A percentile compares a stretch with the other conserved stretches of the same genome.
Conservation (phyloP, 2,888 invertebrate genomes). For the Sarcophaga subvicina region DNA sequence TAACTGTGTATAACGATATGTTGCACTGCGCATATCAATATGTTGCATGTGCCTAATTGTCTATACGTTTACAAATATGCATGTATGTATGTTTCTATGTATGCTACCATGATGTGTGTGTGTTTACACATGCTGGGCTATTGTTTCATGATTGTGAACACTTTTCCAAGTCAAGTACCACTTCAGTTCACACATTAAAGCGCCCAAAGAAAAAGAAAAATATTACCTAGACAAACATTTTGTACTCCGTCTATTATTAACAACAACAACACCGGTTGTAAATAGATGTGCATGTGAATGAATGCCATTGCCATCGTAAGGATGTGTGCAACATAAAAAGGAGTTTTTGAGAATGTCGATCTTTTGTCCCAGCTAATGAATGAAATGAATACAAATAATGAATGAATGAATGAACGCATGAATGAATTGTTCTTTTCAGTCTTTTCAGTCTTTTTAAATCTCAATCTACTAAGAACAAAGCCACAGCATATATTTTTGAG, state of each 20-base stretch:
- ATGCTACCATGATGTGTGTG: constrained; percentile 39
- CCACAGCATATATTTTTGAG: background rate
- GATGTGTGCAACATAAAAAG: constrained; percentile 29
- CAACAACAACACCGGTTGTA: background rate
- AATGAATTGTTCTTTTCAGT: constrained; percentile 8
- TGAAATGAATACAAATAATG: constrained; percentile 49
- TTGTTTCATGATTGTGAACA: constrained; percentile 25
- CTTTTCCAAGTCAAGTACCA: constrained; percentile 64
- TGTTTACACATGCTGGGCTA: constrained; percentile 56
- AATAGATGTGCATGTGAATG: constrained; percentile 27
- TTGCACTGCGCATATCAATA: constrained; percentile 3
- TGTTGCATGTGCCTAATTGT: constrained; percentile 4
- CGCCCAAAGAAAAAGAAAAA: background rate
- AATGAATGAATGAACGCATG: constrained; percentile 30
- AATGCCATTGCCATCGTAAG: constrained; percentile 34
- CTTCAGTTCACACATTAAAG: constrained; percentile 59
- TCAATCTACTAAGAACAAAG: constrained; percentile 33
- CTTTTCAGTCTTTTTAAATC: constrained; percentile 28
- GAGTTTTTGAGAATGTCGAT: constrained; percentile 31
- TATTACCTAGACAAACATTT: constrained; percentile 39
- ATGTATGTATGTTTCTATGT: background rate
- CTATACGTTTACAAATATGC: background rate
- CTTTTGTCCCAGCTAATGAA: constrained; percentile 44
- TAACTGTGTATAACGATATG: background rate
- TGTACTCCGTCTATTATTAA: too few species aligned